Evolutionary conservation across 92 coral and sea anemone species (phyloP), one percentile per base, ranked within the genome.

Genomic region (Epizoanthus illoricatus): DNA sequence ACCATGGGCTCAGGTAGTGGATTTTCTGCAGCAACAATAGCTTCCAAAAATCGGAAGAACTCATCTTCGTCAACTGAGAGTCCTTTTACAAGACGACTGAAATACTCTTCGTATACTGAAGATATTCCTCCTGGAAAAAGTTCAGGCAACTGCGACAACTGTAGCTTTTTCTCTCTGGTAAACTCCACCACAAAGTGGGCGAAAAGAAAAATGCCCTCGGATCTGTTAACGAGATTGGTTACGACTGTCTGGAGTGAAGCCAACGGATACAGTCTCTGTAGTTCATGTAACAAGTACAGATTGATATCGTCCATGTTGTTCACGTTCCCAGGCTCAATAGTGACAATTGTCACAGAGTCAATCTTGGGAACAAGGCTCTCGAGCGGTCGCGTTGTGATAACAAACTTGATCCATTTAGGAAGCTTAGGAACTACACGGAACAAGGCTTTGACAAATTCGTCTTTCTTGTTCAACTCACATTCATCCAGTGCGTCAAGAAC

Each of bases 71-170:
- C 80, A 20, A 74, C 80, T 24, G 17, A 33, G 16, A 74, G 28
- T 58, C 58, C 80, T 42, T 47, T 55, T 16, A 39, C 52, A 58
- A 74, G 65, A 57, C 47, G 10, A 56, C 19, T 57, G n/a, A 74
- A 74, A 16, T 74, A 74, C 67, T 74, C 80, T 58, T 57, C 80
- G 58, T 74, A 74, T 23, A 74, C 80, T 4, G 80, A 57, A 2
- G 80, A 74, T 36, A 74, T 74, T 1, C 80, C 80, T 74, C 39
- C 13, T 11, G 80, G 80, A 56, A 74, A 74, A n/a, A 74, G n/a
- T 16, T 5, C 39, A 28, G 33, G 80, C 33, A 74, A n/a, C 58
- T 74, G 66, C 18, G 20, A 23, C 12, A 55, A 33, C 47, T 56
- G 65, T 2, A 16, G 4, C 19, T 3, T 21, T 23, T 74, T 45